Conservation (phyloP, 2,797 vertebrate species). For the Pantherophis alleghaniensis region DNA sequence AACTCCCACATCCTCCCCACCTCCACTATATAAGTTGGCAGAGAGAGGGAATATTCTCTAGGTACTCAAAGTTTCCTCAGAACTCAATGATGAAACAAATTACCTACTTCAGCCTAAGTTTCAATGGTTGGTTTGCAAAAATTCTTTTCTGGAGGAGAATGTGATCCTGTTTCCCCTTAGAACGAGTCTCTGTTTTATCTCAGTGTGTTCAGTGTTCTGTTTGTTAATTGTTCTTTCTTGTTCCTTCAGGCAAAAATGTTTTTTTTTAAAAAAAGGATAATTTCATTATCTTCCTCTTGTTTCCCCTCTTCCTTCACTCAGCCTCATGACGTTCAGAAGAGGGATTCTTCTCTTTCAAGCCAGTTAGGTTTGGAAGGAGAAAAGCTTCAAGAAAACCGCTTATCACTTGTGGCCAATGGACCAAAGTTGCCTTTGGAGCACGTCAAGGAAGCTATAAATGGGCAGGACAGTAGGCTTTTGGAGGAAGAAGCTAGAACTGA, state of each 20-base stretch:
- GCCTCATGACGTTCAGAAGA: constrained; percentile 71
- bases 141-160: neutral
- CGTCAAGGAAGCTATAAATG: constrained; percentile 46
- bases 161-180: neutral
- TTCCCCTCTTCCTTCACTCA: constrained; percentile 39
- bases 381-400: constrained; percentile 52
- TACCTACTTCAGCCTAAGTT: neutral
- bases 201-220: neutral
- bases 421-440: constrained; percentile 43
- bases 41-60: neutral
- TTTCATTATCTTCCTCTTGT: neutral
- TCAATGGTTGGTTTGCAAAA: neutral
- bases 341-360: constrained; percentile 77
- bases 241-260: neutral
- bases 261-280: neutral
- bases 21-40: neutral
- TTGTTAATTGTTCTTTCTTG: neutral
- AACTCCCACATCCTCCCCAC: neutral
- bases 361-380: constrained; percentile 80
- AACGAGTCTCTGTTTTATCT: neutral
- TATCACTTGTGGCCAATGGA: constrained; percentile 38
- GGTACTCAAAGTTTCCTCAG: neutral
- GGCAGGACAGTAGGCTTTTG: constrained; percentile 43
- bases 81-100: neutral
- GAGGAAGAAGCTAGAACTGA: constrained; percentile 62